phyloP scores from a whole-genome alignment of 2,888 invertebrate species.

The Eretmocerus hayati region DNA sequence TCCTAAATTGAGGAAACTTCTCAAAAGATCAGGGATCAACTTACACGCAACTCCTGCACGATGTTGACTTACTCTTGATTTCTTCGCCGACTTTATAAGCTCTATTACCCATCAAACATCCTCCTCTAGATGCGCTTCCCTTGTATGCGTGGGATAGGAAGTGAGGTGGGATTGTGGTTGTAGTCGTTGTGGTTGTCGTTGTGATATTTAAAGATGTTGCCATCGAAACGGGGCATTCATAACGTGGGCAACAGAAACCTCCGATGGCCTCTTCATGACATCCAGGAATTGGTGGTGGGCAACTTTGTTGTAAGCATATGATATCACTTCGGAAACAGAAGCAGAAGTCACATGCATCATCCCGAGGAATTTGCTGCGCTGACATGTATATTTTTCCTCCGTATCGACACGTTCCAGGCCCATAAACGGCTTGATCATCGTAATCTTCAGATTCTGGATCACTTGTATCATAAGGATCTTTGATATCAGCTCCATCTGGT shows the following conservation, averaged over 20 bases:
- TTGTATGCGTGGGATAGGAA: slow-evolving; percentile 74
- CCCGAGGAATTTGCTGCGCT: slow-evolving; percentile 89
- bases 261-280: slow-evolving; percentile 88
- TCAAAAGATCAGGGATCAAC: slow-evolving; percentile 42
- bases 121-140: slow-evolving; percentile 66
- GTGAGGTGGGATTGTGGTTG: slow-evolving; percentile 76
- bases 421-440: slow-evolving; percentile 69
- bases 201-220: slow-evolving; percentile 73
- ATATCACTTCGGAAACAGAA: slow-evolving; percentile 96
- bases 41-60: slow-evolving; percentile 92
- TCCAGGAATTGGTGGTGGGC: slow-evolving; percentile 86
- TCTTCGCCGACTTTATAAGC: slow-evolving; percentile 81
- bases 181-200: slow-evolving; percentile 82
- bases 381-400: slow-evolving; percentile 90
- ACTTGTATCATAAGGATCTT: slow-evolving; percentile 58
- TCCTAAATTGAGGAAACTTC: slow-evolving; percentile 3
- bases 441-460: slow-evolving; percentile 61
- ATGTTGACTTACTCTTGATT: slow-evolving; percentile 80
- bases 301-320: slow-evolving; percentile 90
- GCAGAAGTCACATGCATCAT: slow-evolving; percentile 93
- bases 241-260: slow-evolving; percentile 91
- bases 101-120: slow-evolving; percentile 79
- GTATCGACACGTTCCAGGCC: slow-evolving; percentile 86
- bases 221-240: slow-evolving; percentile 88
- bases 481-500: slow-evolving; percentile 46